These are phyloP conservation scores for Ctena decussata DNA, from an alignment of 2,888 invertebrate species.

Conservation along the genomic window DNA sequence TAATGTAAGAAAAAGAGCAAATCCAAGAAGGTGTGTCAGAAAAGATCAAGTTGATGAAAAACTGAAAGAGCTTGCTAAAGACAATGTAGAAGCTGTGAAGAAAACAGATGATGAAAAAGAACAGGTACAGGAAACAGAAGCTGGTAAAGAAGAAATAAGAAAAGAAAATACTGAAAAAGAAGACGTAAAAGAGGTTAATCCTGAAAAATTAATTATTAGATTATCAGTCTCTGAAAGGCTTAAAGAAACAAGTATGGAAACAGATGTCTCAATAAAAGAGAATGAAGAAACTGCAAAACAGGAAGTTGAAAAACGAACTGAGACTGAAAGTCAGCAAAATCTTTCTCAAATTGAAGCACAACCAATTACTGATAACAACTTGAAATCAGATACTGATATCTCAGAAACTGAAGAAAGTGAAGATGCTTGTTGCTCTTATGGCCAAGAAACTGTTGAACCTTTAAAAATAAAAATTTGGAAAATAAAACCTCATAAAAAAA, in stretches of 20 bases:
- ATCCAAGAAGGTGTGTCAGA: conserved; percentile 17
- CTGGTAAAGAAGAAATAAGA: conserved; percentile 20
- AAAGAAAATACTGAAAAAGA: conserved; percentile 1
- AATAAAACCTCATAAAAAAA: conserved; percentile 60
- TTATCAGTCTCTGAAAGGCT: background rate
- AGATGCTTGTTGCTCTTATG: conserved; percentile 18
- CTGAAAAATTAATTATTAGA: no score
- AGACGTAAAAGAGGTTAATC: background rate
- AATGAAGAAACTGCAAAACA: background rate
- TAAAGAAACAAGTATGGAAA: background rate
- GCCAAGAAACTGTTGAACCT: conserved; percentile 61
- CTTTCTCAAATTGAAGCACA: no score
- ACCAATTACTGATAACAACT: no score
- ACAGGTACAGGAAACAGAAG: no score
- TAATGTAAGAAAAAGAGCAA: conserved; percentile 28
- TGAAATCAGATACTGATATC: conserved; percentile 61
- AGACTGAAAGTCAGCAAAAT: background rate
- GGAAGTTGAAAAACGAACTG: background rate
- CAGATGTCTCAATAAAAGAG: background rate
- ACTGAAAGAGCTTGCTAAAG: background rate
- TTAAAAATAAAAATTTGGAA: conserved; percentile 63
- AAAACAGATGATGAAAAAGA: no score
- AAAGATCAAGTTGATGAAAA: conserved; percentile 19
- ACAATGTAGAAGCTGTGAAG: background rate
- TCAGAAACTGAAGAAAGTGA: conserved; percentile 52